Conservation (phyloP, 1,140 invertebrate genomes). For the Pseudomyrmex pallidus region DNA sequence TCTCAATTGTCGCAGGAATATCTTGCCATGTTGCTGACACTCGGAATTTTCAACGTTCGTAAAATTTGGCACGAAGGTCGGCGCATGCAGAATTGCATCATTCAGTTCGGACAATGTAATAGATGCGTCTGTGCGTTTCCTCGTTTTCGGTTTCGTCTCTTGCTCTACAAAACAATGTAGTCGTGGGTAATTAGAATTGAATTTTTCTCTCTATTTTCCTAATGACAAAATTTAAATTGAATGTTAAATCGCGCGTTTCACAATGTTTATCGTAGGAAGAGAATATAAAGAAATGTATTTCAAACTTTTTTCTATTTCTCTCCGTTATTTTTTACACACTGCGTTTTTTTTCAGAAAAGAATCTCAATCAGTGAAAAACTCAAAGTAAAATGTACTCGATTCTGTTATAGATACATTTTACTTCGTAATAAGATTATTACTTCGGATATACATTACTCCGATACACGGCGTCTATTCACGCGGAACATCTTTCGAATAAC, state of each 20-base stretch:
- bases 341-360: too few species aligned
- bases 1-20: constrained; percentile 88
- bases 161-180: constrained; percentile 70
- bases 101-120: constrained; percentile 80
- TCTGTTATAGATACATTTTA: constrained; percentile 18
- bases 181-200: neutral
- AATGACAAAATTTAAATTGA: too few species aligned
- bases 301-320: too few species aligned
- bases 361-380: neutral
- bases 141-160: constrained; percentile 70
- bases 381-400: neutral
- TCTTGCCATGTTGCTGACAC: constrained; percentile 89
- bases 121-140: constrained; percentile 70
- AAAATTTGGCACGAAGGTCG: constrained; percentile 89
- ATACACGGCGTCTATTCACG: constrained; percentile 3
- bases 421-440: constrained; percentile 27
- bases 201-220: neutral
- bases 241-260: too few species aligned
- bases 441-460: constrained; percentile 9
- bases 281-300: too few species aligned
- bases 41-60: constrained; percentile 87
- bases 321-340: too few species aligned
- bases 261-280: too few species aligned
- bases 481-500: constrained; percentile 10
- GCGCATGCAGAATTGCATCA: constrained; percentile 85